Evolutionary conservation across 2,888 invertebrate genomes (phyloP), one percentile per base, ranked within the genome.

Genomic region (Caenorhabditis afra): DNA sequence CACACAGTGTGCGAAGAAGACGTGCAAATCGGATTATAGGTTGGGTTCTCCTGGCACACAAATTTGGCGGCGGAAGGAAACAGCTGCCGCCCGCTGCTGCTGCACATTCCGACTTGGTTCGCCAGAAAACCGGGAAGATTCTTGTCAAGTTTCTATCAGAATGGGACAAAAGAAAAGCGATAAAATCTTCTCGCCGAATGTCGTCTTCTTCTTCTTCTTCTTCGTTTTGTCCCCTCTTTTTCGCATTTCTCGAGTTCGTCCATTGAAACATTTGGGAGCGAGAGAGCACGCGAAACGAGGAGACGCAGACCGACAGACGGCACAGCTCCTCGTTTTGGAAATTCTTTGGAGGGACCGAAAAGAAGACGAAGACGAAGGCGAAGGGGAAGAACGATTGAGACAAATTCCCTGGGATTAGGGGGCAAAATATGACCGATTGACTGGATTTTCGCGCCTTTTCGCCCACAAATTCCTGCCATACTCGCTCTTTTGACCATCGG

Each of bases 251-350:
- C 47, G 47, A 47, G 47, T 47, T 29, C 35, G 67, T 52, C 67
- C 67, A 68, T 68, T 68, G 67, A 68, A 68, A 68, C 67, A 68
- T 59, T 67, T 52, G 39, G 58, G 41, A 41, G 57, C 39, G 16
- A 18, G 39, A 62, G 39, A 35, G 55, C 45, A 12, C n/a, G 29
- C 10, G 52, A 14, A 29, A 29, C 3, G 3, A 14, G 4, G 52
- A 52, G 52, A 52, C 29, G 29, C 29, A 23, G 52, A 52, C 23
- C 11, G 3, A 52, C 23, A 14, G 11, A 8, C 14, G n/a, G n/a
- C n/a, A n/a, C n/a, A n/a, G n/a, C 29, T 7, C 41, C 41, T 52
- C 22, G 20, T 49, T 23, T 68, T 52, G 57, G 50, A 55, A 53
- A 64, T 45, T 53, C 39, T 66, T 57, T 49, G 61, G 16, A 57